Percentiles rank a stretch among this genome's conserved stretches.
Evolutionary conservation across 2,888 invertebrate genomes (phyloP).

Genomic region (Palloptera scutellata): DNA sequence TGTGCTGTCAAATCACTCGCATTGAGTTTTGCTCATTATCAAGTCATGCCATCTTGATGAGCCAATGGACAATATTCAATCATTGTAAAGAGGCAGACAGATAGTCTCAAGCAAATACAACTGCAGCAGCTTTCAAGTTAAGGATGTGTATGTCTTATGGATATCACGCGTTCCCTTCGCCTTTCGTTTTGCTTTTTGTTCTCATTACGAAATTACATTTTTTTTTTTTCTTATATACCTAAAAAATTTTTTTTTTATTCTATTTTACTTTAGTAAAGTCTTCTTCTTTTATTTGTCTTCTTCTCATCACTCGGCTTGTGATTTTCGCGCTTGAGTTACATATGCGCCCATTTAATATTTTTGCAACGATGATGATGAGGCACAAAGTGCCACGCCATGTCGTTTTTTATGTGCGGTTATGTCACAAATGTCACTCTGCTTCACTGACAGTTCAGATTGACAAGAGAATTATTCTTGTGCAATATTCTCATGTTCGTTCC

Average conservation of each 20-base stretch:
- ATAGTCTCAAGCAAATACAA: too few relatives aligned
- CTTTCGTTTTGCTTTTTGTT: too few relatives aligned
- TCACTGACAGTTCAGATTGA: slow-evolving; percentile 30
- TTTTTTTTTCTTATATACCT: neutral
- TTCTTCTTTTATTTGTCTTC: neutral
- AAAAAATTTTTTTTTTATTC: neutral
- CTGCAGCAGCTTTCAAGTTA: too few relatives aligned
- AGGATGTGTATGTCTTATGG: too few relatives aligned
- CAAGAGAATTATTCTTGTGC: slow-evolving; percentile 31
- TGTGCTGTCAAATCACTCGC: slow-evolving; percentile 12
- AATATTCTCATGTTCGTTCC: slow-evolving; percentile 27
- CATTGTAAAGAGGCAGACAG: slow-evolving; percentile 16
- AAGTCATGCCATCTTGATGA: slow-evolving; percentile 25
- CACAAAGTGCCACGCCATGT: too few relatives aligned
- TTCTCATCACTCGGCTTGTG: neutral
- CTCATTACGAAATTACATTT: too few relatives aligned
- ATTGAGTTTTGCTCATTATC: slow-evolving; percentile 19
- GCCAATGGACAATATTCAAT: slow-evolving; percentile 19
- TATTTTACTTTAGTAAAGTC: neutral
- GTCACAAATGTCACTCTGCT: too few relatives aligned
- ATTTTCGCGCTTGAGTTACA: neutral
- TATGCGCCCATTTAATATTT: neutral
- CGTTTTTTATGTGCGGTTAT: too few relatives aligned
- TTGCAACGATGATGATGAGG: neutral
- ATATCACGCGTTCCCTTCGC: too few relatives aligned